A percentile compares a stretch with the other conserved stretches of the same genome.
Evolutionary conservation across 2,888 invertebrate genomes (phyloP).

Genomic region (Ophioninae sp.): DNA sequence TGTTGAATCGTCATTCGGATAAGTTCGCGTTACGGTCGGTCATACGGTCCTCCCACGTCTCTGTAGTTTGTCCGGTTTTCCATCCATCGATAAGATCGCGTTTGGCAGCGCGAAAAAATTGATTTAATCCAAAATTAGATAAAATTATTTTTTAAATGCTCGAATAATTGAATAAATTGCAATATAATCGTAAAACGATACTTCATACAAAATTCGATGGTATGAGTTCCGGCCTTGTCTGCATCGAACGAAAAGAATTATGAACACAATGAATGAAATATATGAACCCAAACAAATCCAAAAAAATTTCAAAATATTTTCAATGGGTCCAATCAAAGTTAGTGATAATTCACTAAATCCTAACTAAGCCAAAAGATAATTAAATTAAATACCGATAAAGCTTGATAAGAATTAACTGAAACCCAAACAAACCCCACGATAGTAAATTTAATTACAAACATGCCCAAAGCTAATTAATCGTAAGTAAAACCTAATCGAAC

Average conservation of each 20-base stretch:
- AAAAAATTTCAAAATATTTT: no score
- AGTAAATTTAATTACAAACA: neutral
- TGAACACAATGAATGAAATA: no score
- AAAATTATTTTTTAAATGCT: neutral
- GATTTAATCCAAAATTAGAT: neutral
- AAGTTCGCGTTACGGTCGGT: conserved; percentile 1
- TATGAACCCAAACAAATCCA: no score
- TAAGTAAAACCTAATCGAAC: no score
- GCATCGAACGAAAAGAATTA: neutral
- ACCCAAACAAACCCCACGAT: neutral
- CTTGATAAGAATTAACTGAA: no score
- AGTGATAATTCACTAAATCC: no score
- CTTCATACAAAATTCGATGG: neutral
- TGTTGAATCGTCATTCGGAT: neutral
- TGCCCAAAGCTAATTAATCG: no score
- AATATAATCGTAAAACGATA: neutral
- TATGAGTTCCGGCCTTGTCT: neutral
- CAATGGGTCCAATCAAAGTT: no score
- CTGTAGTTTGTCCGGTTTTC: neutral
- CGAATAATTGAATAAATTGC: neutral
- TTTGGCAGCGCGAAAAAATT: neutral
- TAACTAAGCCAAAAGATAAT: no score
- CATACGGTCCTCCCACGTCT: neutral
- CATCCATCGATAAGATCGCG: neutral
- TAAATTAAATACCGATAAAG: no score